Conservation (phyloP, 2,888 invertebrate genomes). For the Pardosa pseudoannulata region DNA sequence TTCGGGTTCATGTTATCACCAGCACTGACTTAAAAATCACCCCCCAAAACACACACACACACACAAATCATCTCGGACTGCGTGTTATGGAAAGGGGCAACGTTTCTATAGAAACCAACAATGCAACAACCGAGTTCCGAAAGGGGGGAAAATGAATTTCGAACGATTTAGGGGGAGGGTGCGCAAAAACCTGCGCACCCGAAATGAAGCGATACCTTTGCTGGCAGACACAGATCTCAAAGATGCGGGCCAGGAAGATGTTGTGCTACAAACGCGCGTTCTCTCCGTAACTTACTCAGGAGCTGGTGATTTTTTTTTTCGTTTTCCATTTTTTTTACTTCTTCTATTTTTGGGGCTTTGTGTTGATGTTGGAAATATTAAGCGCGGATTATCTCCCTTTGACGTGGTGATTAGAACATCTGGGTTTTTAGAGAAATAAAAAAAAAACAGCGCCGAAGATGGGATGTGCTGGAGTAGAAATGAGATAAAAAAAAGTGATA, state of each 20-base stretch:
- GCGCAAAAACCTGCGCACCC: not conserved
- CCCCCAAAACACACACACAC: not conserved
- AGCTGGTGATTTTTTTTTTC: not conserved
- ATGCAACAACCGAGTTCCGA: not conserved
- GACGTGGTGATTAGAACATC: not conserved
- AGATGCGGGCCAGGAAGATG: not conserved
- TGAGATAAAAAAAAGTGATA: too few relatives aligned
- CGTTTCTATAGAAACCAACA: constrained; percentile 5
- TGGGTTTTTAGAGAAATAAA: not conserved
- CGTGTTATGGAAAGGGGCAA: not conserved
- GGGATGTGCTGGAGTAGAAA: not conserved
- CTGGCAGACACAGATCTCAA: not conserved
- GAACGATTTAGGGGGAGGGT: constrained; percentile 2
- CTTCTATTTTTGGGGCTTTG: not conserved
- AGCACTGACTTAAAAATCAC: not conserved
- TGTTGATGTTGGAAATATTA: not conserved
- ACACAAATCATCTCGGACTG: not conserved
- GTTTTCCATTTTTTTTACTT: too few relatives aligned
- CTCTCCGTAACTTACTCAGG: not conserved
- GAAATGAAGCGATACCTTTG: not conserved
- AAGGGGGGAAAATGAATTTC: not conserved
- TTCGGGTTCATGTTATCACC: not conserved
- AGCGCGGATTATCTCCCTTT: not conserved
- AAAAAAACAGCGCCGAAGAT: too few relatives aligned
- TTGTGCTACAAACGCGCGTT: not conserved